Evolutionary conservation across 1,140 invertebrate genomes (phyloP).

Genomic region (Bombus haemorrhoidalis): DNA sequence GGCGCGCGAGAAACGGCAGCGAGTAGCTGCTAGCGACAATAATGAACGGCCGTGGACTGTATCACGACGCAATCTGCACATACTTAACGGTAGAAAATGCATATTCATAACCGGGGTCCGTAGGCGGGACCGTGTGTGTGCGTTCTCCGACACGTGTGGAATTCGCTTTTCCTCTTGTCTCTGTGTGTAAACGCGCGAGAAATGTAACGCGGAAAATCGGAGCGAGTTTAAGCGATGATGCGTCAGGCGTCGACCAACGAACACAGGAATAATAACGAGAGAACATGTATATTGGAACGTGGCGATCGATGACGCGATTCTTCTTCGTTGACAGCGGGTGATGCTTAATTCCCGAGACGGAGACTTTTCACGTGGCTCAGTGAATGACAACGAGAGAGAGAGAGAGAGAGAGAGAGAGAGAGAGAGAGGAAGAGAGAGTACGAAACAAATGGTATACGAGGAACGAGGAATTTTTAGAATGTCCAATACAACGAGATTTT

Average conservation of each 20-base stretch:
- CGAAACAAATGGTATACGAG: background rate
- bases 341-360: conserved; percentile 1
- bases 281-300: background rate
- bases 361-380: background rate
- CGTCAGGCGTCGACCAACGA: background rate
- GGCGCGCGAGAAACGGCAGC: conserved; percentile 64
- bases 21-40: conserved; percentile 80
- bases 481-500: background rate
- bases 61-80: conserved; percentile 82
- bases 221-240: conserved; percentile 53
- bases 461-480: background rate
- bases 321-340: background rate
- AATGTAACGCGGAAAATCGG: conserved; percentile 48
- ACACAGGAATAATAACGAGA: conserved; percentile 20
- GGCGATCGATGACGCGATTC: conserved; percentile 28
- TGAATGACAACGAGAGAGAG: no score
- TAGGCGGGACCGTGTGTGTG: conserved; percentile 67
- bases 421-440: no score
- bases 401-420: background rate
- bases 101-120: conserved; percentile 79
- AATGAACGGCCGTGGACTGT: conserved; percentile 81
- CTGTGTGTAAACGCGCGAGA: conserved; percentile 18
- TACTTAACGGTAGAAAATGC: conserved; percentile 82
- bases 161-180: conserved; percentile 60
- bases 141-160: conserved; percentile 67